Base-by-base conservation (phyloP, 2,797 vertebrate genomes). In the Orientallactaga sibirica region DNA sequence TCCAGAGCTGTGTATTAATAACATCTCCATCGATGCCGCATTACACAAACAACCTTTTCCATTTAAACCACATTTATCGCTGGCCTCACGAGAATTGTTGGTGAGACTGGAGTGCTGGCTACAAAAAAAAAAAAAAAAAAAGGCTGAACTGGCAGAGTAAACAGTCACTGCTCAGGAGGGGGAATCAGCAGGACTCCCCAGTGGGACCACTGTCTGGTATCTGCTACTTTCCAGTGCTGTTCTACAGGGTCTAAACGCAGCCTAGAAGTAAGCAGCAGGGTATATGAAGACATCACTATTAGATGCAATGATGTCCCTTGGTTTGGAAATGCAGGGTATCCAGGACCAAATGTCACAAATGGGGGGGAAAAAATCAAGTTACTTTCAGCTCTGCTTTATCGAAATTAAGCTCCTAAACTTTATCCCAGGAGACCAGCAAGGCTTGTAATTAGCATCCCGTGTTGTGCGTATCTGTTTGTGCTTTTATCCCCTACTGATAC, bases 21-120 rank as follows among this genome's bases (percentile, higher is more conserved):
- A 93, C 80, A 76, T 95, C 95, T 97, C 94, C 83, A 93, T 85
- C 61, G 86, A 93, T 1, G 2, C 86, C 0, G 1, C 61, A n/a
- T 62, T 48, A 58, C 86, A 89, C 86, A 96, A 88, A 94, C 70
- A 93, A 82, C 43, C 77, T 93, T 93, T 92, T 94, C 90, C 84
- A 83, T 91, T 91, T 93, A 93, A 96, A 73, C 88, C 71, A 37
- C 77, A 83, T 94, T 92, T 86, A 91, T 79, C 14, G 37, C 75
- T 76, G 75, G 58, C 78, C 94, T 87, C 80, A 18, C 1, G 84
- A 95, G 90, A 93, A 48, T 55, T 5, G 0, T 62, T 3, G 0
- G 25, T 76, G 86, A 95, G 90, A 73, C 73, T 10, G 16, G 66
- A 92, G 55, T 15, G 7, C 83, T 75, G 43, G 76, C 48, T 91